Evolutionary conservation across 2,113 vertebrate genomes (phyloP), one percentile per base, ranked within the genome.

Genomic region (Dicerorhinus sumatrensis): DNA sequence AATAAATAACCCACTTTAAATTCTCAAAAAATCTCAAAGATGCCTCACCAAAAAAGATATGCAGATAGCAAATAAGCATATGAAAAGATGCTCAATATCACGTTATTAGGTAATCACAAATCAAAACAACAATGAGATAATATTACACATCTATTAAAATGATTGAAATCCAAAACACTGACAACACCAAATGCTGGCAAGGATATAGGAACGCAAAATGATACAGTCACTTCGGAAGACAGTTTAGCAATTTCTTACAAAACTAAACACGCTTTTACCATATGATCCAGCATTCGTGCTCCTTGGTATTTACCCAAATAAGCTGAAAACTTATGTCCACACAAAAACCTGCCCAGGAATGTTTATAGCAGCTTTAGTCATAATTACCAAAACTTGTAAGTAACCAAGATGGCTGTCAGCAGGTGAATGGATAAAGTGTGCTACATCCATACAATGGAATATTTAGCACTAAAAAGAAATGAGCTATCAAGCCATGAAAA

Each of bases 181-280:
- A 75, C 31, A 76, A 9, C 25, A 82, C 42, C 6, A 87, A 95
- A 75, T 39, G 31, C 23, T 69, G 31, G 3, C 8, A 36, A 96
- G 58, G 63, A 81, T 51, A 16, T 36, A 27, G 18, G 62, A 89
- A 94, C 39, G 42, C 17, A 95, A 95, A 95, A 86, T 21, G 21
- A 39, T 13, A 63, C 3, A 56, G 31, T 46, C 56, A 69, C 51
- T 90, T 73, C 48, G 36, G 69, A 95, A 93, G 87, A 36, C 14
- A 95, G 11, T 51, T 65, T 63, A 48, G 67, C n/a, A 73, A 83
- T 77, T 79, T 96, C 51, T 83, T 58, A 72, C 14, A 93, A 94
- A 89, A 88, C 63, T 93, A 91, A 96, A 96, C 42, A 91, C 65
- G 42, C 39, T 92, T 96, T 92, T 46, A 87, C 9, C 25, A 81